Conservation (phyloP, 2,113 vertebrate species). For the Aegypius monachus region DNA sequence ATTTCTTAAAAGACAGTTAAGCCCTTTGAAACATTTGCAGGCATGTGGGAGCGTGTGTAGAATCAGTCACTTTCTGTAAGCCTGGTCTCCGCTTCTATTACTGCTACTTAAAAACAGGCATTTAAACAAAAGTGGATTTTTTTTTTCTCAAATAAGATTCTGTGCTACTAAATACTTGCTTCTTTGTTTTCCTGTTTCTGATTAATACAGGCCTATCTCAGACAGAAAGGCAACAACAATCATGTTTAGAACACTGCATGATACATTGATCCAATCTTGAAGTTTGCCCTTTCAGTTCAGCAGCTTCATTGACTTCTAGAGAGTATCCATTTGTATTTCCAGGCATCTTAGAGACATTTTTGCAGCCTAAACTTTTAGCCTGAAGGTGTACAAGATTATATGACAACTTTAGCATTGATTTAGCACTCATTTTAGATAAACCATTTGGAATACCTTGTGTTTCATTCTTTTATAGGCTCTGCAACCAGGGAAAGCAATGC, state of each 20-base stretch:
- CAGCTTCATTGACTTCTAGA: conserved; percentile 48
- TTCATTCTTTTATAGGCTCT: background rate
- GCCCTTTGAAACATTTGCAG: background rate
- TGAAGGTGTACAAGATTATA: background rate
- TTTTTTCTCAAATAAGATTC: background rate
- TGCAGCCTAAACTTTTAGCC: background rate
- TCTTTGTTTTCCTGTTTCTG: conserved; percentile 4
- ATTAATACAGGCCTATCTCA: background rate
- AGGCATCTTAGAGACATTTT: background rate
- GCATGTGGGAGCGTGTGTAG: background rate
- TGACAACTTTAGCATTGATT: background rate
- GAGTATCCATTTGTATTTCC: conserved; percentile 34
- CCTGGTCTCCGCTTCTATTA: background rate
- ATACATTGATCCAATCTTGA: conserved; percentile 8
- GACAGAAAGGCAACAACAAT: background rate
- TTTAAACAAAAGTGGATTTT: background rate
- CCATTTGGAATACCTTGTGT: background rate
- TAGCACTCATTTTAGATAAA: background rate
- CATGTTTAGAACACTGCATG: background rate
- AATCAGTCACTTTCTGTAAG: background rate
- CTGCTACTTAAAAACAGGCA: background rate
- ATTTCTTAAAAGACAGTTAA: background rate
- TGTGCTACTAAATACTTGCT: background rate
- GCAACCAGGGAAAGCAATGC: background rate
- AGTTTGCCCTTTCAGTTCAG: conserved; percentile 42